phyloP scores from a whole-genome alignment of 2,797 vertebrate species.

The Gadopsis marmoratus region DNA sequence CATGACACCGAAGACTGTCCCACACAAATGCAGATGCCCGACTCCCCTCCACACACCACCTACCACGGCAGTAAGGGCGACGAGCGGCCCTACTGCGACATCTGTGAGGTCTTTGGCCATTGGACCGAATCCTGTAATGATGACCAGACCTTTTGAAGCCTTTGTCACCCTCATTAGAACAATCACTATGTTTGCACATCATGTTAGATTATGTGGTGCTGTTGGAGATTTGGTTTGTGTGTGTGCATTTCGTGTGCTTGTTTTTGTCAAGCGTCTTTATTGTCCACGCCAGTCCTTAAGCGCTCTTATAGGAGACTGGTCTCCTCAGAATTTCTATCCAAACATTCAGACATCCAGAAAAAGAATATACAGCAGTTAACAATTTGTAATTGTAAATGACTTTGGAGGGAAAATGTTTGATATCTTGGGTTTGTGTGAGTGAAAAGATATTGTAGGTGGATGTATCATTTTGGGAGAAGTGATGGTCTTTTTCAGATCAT shows the following conservation, averaged over 20 bases:
- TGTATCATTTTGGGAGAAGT: constrained; percentile 39
- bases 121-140: constrained; percentile 95
- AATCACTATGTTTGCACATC: constrained; percentile 79
- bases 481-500: constrained; percentile 46
- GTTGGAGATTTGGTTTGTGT: constrained; percentile 61
- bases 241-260: constrained; percentile 64
- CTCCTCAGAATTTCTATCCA: constrained; percentile 48
- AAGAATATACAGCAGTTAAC: constrained; percentile 23
- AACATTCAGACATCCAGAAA: constrained; percentile 33
- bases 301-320: constrained; percentile 57
- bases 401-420: constrained; percentile 36
- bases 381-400: constrained; percentile 41
- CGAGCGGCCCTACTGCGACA: constrained; percentile 95
- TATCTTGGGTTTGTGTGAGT: constrained; percentile 51
- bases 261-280: constrained; percentile 62
- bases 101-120: constrained; percentile 97
- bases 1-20: constrained; percentile 99
- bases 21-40: constrained; percentile 91
- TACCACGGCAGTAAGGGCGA: constrained; percentile 92
- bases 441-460: constrained; percentile 43
- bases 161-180: constrained; percentile 58
- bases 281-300: constrained; percentile 68
- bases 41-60: constrained; percentile 92
- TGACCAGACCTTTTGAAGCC: constrained; percentile 93
- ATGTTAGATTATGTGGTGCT: constrained; percentile 61